Evolutionary conservation across 2,888 invertebrate species (phyloP).

Genomic region (Acrocera orbiculus): DNA sequence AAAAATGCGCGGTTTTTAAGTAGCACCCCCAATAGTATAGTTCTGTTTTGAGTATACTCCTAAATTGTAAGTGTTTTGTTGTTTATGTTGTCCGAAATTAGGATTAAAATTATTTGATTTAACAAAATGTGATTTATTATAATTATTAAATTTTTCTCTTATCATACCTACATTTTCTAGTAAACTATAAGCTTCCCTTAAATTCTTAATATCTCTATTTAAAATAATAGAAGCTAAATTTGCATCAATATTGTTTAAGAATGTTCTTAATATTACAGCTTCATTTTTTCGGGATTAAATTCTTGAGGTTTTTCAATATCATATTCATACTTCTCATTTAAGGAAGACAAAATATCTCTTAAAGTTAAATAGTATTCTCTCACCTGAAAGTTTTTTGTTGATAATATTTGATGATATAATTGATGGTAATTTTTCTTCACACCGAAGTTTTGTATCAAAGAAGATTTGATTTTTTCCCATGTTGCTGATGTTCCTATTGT

Average conservation of each 20-base stretch:
- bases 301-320: slow-evolving; percentile 11
- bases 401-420: slow-evolving; percentile 7
- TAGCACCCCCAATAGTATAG: no score
- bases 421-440: slow-evolving; percentile 9
- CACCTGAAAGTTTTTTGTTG: slow-evolving; percentile 8
- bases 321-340: slow-evolving; percentile 13
- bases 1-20: no score
- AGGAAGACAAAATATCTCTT: slow-evolving; percentile 9
- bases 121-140: no score
- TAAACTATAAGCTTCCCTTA: slow-evolving; percentile 6
- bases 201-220: slow-evolving; percentile 7
- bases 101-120: no score
- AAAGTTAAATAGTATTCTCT: slow-evolving; percentile 10
- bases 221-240: slow-evolving; percentile 7
- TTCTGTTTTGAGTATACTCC: no score
- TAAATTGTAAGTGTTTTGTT: no score
- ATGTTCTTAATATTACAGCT: slow-evolving; percentile 12
- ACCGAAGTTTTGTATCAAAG: slow-evolving; percentile 10
- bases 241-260: slow-evolving; percentile 12
- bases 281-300: slow-evolving; percentile 12
- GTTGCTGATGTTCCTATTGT: slow-evolving; percentile 8
- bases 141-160: slow-evolving; percentile 5
- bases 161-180: slow-evolving; percentile 9
- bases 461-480: slow-evolving; percentile 8
- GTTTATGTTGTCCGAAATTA: no score